phyloP scores from a whole-genome alignment of 2,113 vertebrate species.

The Neogobius melanostomus region DNA sequence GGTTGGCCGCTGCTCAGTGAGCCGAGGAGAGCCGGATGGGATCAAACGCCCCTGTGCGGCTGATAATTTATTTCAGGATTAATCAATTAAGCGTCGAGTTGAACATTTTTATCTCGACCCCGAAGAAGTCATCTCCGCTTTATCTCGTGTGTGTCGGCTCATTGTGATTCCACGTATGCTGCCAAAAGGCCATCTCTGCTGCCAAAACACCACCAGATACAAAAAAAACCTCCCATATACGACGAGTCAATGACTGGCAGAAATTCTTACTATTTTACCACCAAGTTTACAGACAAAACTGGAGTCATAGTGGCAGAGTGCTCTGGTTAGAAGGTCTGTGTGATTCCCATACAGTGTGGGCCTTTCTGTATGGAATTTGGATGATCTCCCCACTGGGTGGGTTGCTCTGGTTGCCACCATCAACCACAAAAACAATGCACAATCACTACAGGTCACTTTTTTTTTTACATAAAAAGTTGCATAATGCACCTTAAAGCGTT shows the following conservation, averaged over 20 bases:
- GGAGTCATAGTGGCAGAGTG: too few relatives aligned
- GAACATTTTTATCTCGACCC: constrained; percentile 7
- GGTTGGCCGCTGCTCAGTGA: background rate
- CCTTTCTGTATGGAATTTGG: too few relatives aligned
- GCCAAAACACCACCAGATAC: background rate
- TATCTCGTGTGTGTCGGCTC: background rate
- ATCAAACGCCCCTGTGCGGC: background rate
- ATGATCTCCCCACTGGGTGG: too few relatives aligned
- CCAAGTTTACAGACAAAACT: background rate
- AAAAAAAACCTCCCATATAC: background rate
- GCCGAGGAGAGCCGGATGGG: background rate
- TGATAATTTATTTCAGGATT: constrained; percentile 8
- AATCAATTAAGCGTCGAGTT: constrained; percentile 8
- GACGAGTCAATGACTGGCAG: background rate
- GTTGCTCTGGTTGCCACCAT: too few relatives aligned
- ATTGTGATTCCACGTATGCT: constrained; percentile 5
- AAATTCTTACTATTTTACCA: background rate
- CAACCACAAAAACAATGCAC: too few relatives aligned
- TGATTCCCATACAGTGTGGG: too few relatives aligned
- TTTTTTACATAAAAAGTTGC: too few relatives aligned
- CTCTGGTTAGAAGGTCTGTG: too few relatives aligned
- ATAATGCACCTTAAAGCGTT: too few relatives aligned
- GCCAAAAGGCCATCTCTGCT: constrained; percentile 10
- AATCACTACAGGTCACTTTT: too few relatives aligned
- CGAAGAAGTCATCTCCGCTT: constrained; percentile 5